phyloP scores from a whole-genome alignment of 2,113 vertebrate genomes.

The Pithys albifrons region DNA sequence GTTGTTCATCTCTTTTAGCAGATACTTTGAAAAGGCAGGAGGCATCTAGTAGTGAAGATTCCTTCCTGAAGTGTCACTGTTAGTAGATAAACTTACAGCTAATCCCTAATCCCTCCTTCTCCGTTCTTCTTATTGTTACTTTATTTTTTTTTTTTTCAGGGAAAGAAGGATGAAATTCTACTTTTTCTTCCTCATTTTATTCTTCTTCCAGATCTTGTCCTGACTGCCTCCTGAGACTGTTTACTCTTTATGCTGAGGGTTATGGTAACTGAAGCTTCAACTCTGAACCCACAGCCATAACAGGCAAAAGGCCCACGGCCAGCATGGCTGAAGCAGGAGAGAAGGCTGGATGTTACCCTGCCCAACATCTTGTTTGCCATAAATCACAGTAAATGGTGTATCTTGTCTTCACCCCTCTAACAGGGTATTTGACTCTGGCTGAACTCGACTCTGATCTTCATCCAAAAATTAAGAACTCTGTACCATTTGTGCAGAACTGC shows the following conservation, averaged over 20 bases:
- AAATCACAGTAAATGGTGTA: background rate
- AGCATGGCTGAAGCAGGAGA: background rate
- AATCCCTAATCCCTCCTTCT: background rate
- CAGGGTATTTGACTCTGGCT: background rate
- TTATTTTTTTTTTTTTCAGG: background rate
- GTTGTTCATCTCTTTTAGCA: background rate
- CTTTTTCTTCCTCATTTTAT: background rate
- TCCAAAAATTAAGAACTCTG: background rate
- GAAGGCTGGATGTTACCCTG: background rate
- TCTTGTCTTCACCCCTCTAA: background rate
- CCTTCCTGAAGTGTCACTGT: background rate
- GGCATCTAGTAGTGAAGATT: background rate
- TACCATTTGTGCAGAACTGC: background rate
- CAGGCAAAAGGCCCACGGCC: background rate
- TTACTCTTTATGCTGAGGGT: background rate
- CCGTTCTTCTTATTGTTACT: background rate
- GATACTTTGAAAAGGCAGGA: background rate
- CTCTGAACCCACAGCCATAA: background rate
- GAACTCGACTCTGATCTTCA: background rate
- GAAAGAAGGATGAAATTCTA: background rate
- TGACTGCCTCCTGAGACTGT: background rate
- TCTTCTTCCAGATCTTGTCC: background rate
- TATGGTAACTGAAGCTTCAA: background rate
- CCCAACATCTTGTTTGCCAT: no score
- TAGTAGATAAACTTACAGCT: background rate